Conservation (phyloP, 2,113 vertebrate genomes). For the Passer domesticus region DNA sequence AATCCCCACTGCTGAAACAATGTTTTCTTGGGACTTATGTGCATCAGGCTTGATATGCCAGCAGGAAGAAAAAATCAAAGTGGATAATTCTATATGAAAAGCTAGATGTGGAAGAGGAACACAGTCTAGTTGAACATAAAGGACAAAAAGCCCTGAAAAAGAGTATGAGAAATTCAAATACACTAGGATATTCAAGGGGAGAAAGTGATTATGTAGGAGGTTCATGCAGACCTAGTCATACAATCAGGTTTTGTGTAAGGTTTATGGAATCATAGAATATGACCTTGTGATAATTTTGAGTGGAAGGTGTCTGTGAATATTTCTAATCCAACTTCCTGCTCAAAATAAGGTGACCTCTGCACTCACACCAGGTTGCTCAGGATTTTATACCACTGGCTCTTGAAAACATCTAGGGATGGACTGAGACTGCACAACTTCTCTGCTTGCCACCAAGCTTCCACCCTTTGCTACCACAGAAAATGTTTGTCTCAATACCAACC, state of each 20-base stretch:
- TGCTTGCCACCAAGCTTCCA: background rate
- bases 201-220: background rate
- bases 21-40: background rate
- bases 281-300: background rate
- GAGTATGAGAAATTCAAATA: background rate
- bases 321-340: background rate
- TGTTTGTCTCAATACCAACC: background rate
- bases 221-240: background rate
- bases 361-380: background rate
- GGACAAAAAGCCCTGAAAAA: background rate
- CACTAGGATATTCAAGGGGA: background rate
- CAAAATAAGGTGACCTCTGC: background rate
- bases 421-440: background rate
- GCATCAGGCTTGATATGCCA: background rate
- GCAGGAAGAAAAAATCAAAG: background rate
- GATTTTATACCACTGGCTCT: background rate
- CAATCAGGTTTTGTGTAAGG: background rate
- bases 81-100: background rate
- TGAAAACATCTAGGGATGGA: background rate
- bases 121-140: background rate
- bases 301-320: background rate
- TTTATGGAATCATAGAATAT: background rate
- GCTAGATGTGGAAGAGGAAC: background rate
- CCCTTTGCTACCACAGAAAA: background rate
- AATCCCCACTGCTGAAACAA: background rate